Percentiles rank a stretch among this genome's conserved stretches.
phyloP scores from a whole-genome alignment of 92 coral and sea anemone genomes.

The Parazoanthus swiftii region DNA sequence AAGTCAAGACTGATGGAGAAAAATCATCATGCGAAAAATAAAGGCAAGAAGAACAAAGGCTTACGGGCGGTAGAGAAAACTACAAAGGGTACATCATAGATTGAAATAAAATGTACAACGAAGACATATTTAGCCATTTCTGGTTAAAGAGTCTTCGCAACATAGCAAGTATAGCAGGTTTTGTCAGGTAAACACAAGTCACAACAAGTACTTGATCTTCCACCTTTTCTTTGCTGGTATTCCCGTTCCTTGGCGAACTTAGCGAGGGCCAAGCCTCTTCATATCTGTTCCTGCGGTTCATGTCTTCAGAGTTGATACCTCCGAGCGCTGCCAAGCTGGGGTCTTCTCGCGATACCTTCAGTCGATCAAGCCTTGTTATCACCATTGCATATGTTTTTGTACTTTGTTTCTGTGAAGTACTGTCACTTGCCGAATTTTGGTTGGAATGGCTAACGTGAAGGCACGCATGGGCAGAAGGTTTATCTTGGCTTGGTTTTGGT shows the following conservation, averaged over 20 bases:
- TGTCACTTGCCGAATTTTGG: neutral
- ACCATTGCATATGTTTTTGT: neutral
- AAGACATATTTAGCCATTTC: too few species aligned
- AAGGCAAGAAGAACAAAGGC: too few species aligned
- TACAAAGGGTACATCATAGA: too few species aligned
- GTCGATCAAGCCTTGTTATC: neutral
- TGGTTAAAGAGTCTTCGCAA: too few species aligned
- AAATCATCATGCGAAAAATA: too few species aligned
- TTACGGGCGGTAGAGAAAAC: too few species aligned
- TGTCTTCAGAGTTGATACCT: slow-evolving; percentile 13
- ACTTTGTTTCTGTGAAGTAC: neutral
- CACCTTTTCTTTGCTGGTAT: neutral
- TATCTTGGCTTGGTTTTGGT: neutral
- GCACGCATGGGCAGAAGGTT: neutral
- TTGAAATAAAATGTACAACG: too few species aligned
- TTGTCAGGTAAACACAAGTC: neutral
- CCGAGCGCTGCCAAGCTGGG: slow-evolving; percentile 15
- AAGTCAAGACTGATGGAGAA: too few species aligned
- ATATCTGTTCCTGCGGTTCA: neutral
- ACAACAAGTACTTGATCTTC: neutral
- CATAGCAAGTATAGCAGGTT: neutral
- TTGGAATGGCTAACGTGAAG: neutral
- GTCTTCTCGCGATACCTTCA: neutral
- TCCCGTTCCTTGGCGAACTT: slow-evolving; percentile 14
- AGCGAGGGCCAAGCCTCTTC: slow-evolving; percentile 57